Conservation (phyloP, 2,797 vertebrate species). For the Cuculus canorus region DNA sequence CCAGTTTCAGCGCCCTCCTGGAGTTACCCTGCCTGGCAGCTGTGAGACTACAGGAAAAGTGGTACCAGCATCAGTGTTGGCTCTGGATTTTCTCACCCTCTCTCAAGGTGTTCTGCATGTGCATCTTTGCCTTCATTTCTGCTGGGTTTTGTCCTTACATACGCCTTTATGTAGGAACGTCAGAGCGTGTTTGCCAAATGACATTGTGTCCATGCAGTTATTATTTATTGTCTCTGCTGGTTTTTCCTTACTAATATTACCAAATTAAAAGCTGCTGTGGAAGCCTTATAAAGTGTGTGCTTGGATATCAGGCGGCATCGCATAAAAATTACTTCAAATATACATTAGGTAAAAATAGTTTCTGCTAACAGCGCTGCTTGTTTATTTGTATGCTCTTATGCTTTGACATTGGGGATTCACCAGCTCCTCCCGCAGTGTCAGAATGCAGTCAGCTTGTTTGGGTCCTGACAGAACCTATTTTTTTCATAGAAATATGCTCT, state of each 20-base stretch:
- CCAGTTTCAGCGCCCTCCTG: not conserved
- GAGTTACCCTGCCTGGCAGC: accelerated
- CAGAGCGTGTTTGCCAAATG: not conserved
- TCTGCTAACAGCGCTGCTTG: not conserved
- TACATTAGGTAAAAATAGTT: not conserved
- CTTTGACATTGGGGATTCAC: not conserved
- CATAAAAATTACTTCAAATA: not conserved
- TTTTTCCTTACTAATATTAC: not conserved
- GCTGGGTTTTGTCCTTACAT: not conserved
- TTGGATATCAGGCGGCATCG: not conserved
- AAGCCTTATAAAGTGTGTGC: not conserved
- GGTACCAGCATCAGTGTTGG: not conserved
- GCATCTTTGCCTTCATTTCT: accelerated
- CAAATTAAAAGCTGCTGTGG: not conserved
- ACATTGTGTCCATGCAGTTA: not conserved
- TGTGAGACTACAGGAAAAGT: accelerated
- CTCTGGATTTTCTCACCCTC: accelerated
- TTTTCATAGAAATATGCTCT: not conserved
- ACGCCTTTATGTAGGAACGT: not conserved
- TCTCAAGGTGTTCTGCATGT: not conserved
- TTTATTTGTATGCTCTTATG: not conserved
- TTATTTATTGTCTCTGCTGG: not conserved
- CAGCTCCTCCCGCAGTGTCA: not conserved
- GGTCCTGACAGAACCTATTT: not conserved
- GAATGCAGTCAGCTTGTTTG: not conserved